Evolutionary conservation across 1,140 invertebrate species (phyloP).

Genomic region (Phortica variegata): DNA sequence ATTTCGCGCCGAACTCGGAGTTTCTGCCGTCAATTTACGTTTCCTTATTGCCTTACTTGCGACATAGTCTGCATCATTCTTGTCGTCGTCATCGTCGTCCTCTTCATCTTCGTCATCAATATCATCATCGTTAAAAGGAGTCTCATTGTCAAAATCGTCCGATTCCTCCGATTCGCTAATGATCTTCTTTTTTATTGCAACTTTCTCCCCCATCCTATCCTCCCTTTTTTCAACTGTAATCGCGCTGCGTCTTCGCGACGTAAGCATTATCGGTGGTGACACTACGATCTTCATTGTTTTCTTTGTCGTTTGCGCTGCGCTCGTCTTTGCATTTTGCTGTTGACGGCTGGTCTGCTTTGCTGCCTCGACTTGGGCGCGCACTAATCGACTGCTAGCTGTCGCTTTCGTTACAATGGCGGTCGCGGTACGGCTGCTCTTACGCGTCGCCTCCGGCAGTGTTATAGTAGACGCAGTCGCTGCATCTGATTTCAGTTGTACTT

Average conservation of each 20-base stretch:
- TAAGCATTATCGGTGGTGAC: slow-evolving; percentile 17
- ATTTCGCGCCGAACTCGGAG: slow-evolving; percentile 1
- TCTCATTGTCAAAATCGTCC: slow-evolving; percentile 14
- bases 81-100: slow-evolving; percentile 23
- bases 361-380: slow-evolving; percentile 26
- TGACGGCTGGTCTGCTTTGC: slow-evolving; percentile 10
- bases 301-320: not conserved
- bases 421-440: slow-evolving; percentile 47
- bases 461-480: slow-evolving; percentile 13
- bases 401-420: slow-evolving; percentile 48
- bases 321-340: not conserved
- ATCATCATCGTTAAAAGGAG: slow-evolving; percentile 3
- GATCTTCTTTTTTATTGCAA: slow-evolving; percentile 16
- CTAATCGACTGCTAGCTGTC: slow-evolving; percentile 44
- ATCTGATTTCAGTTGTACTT: slow-evolving; percentile 28
- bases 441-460: slow-evolving; percentile 28
- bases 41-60: slow-evolving; percentile 13
- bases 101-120: slow-evolving; percentile 11
- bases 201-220: slow-evolving; percentile 53
- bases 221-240: slow-evolving; percentile 38
- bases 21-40: not conserved
- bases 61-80: slow-evolving; percentile 35
- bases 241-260: slow-evolving; percentile 20
- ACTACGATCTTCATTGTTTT: slow-evolving; percentile 11
- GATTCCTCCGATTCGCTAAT: not conserved